Evolutionary conservation across 2,888 invertebrate species (phyloP), one percentile per base, ranked within the genome.

Genomic region (Dolichomitus sp.): DNA sequence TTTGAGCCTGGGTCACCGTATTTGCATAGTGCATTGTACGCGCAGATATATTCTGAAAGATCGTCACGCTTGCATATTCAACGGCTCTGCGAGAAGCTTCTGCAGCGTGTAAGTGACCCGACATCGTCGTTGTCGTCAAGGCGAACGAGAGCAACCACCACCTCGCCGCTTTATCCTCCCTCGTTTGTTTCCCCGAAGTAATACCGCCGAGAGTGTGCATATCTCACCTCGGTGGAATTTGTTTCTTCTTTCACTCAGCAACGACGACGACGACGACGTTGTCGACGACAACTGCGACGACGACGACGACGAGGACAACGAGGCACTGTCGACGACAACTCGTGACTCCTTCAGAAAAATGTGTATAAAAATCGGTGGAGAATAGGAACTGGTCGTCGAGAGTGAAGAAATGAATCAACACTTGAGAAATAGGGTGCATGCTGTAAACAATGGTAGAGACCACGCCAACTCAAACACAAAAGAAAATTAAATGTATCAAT

Each of bases 181-280:
- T 65, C 65, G 65, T 42, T 65, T 65, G 65, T 65, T 42, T 65
- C 65, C 45, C 65, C 65, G 65, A 45, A 65, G 65, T 45, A 65
- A 65, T 65, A 65, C 65, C 27, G 23, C 45, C 65, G 65, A 65
- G 65, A 65, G 65, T 65, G 65, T 65, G 65, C 65, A 65, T 65
- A 65, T 65, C 42, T 42, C 45, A 42, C 65, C 65, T 65, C 65
- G 23, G 23, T 27, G 65, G 27, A 65, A 65, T 65, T 65, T 65
- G 23, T 65, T 45, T 65, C 65, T 42, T 65, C 65, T 65, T 65
- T 65, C 45, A 65, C 42, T 65, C 65, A 23, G 45, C 65, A 27
- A 65, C 27, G 65, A 14, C 45, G 27, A 65, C 61, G 7, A 6
- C 9, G 17, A 23, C 23, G 23, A 2, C 61, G 7, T 1, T 3